Evolutionary conservation across 1,140 invertebrate genomes (phyloP), one percentile per base, ranked within the genome.

Genomic region (Euwallacea fornicatus): DNA sequence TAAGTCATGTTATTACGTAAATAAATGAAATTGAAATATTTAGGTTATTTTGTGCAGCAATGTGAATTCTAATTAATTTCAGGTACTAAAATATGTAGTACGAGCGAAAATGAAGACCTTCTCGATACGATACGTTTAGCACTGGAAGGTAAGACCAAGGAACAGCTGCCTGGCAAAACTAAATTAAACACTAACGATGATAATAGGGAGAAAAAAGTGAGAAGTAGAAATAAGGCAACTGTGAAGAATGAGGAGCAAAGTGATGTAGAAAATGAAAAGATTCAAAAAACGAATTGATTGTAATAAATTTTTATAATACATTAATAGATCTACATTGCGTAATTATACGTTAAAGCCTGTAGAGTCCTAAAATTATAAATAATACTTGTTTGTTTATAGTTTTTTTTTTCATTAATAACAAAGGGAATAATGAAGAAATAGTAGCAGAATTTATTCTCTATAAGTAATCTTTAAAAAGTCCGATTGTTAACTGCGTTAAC

Each of bases 81-180:
- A 90, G 89, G 88, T 79, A 86, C 84, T 58, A 90, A 90, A 82
- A 79, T 85, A 73, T 86, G 85, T 65, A 84, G 85, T 77, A 79
- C 82, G 44, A 87, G 86, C 70, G 85, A 86, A 7, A 81, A 85
- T 7, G 79, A 86, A 62, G 74, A 72, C 16, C 75, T 89, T 67
- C 82, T 89, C 69, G 83, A 88, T 67, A 83, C 85, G n/a, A 85
- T 90, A 69, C 84, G 86, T 75, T 83, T 85, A 78, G 88, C 85
- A 43, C 74, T 88, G 44, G 84, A 82, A 75, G 82, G 85, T 54
- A 85, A 78, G 76, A 41, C 70, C 8, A 59, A n/a, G 61, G 55
- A 60, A 50, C 11, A 2, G 2, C 46, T 42, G 9, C n/a, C 43
- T 61, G 3, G 15, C 10, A 42, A 42, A 13, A 56, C 6, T 70